These are phyloP conservation scores for Ictidomys tridecemlineatus DNA, from an alignment of 2,113 vertebrate species.

Conservation along the genomic window DNA sequence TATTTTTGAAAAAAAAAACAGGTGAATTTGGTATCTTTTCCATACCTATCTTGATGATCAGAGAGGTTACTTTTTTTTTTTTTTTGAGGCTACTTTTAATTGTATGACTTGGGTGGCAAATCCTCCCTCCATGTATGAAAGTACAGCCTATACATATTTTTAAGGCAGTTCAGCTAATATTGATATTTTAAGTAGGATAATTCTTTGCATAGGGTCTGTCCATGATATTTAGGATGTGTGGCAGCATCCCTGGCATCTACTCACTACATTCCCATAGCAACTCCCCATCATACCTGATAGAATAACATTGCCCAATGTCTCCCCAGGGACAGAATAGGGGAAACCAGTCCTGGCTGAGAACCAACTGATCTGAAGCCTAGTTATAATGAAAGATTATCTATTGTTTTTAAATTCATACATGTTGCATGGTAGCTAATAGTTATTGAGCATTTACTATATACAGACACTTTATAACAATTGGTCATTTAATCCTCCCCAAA, in stretches of 20 bases:
- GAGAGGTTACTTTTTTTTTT: neutral
- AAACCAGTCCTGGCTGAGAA: neutral
- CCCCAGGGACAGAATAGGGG: no score
- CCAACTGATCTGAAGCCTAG: neutral
- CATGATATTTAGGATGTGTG: neutral
- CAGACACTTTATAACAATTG: neutral
- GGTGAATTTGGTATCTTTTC: neutral
- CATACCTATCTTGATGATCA: neutral
- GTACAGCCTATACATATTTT: neutral
- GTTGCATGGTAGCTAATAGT: neutral
- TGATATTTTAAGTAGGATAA: neutral
- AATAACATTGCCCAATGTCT: neutral
- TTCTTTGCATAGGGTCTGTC: neutral
- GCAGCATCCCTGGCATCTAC: neutral
- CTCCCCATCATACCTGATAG: neutral
- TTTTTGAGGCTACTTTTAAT: neutral
- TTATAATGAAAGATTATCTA: neutral
- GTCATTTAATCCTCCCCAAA: neutral
- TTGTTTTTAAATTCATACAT: neutral
- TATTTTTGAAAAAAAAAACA: neutral
- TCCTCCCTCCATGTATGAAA: fast-evolving
- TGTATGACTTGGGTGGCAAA: neutral
- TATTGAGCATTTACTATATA: neutral
- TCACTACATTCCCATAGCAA: neutral
- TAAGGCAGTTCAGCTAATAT: neutral